Percentiles rank a stretch among this genome's conserved stretches.
phyloP scores from a whole-genome alignment of 1,140 invertebrate species.

The Pseudomyrmex cubaensis region DNA sequence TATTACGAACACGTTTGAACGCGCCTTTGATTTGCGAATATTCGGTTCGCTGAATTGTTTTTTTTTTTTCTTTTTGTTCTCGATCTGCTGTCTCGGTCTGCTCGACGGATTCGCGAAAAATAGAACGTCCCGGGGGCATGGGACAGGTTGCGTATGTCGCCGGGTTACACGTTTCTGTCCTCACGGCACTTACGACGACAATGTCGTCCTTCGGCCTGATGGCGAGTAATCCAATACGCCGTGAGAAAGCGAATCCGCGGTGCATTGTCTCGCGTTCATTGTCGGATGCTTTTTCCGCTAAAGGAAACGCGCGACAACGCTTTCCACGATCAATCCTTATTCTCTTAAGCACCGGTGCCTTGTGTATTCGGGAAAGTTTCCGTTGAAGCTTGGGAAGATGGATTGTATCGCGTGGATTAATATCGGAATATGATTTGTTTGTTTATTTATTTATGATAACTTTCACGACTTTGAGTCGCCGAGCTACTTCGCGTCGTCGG shows the following conservation, averaged over 20 bases:
- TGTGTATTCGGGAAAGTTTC: conserved; percentile 23
- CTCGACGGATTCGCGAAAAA: conserved; percentile 33
- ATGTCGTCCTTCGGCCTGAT: neutral
- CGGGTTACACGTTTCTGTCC: conserved; percentile 30
- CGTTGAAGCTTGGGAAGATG: neutral
- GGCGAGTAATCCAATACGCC: conserved; percentile 32
- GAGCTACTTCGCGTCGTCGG: neutral
- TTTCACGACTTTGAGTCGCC: neutral
- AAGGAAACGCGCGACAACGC: conserved; percentile 36
- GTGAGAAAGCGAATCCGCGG: conserved; percentile 50
- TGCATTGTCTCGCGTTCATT: conserved; percentile 32
- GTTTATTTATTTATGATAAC: neutral
- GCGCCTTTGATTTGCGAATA: neutral
- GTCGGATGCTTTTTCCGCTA: conserved; percentile 41
- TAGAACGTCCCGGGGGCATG: conserved; percentile 55
- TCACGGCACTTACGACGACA: conserved; percentile 24
- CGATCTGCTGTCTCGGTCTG: neutral
- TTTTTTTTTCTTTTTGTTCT: neutral
- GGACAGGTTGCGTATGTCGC: conserved; percentile 54
- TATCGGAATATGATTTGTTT: neutral
- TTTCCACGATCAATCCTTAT: conserved; percentile 41
- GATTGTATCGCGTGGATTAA: neutral
- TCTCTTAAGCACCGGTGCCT: neutral
- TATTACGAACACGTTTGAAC: neutral
- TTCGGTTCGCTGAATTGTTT: neutral